These are phyloP conservation scores for Cephus cinctus DNA, from an alignment of 1,140 invertebrate genomes.

Conservation along the genomic window DNA sequence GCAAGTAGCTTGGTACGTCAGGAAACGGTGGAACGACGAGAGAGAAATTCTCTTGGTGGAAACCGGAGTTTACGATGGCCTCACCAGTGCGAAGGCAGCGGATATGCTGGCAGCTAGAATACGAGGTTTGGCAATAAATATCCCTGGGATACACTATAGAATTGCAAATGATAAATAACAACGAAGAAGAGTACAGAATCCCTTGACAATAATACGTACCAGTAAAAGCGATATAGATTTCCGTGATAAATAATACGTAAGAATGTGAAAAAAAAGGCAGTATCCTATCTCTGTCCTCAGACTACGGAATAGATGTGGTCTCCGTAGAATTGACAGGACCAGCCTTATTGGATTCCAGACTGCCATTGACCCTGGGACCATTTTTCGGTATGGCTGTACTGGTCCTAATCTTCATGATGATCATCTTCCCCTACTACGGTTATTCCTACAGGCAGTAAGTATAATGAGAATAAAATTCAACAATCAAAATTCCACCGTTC, in stretches of 20 bases:
- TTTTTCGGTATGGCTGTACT: slow-evolving; percentile 31
- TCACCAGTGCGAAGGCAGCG: slow-evolving; percentile 26
- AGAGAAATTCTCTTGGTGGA: slow-evolving; percentile 43
- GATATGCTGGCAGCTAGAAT: slow-evolving; percentile 1
- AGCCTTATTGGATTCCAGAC: slow-evolving; percentile 22
- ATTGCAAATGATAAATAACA: no score
- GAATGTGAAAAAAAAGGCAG: no score
- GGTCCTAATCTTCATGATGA: slow-evolving; percentile 26
- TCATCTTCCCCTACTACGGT: slow-evolving; percentile 30
- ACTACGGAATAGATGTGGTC: slow-evolving; percentile 24
- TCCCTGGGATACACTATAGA: no score
- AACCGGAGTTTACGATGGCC: slow-evolving; percentile 33
- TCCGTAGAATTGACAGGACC: slow-evolving; percentile 27
- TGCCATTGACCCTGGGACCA: slow-evolving; percentile 21
- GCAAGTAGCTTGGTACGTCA: slow-evolving; percentile 37
- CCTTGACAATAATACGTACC: no score
- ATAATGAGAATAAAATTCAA: slow-evolving; percentile 4
- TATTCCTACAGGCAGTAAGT: slow-evolving; percentile 44
- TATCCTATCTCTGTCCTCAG: slow-evolving; percentile 18
- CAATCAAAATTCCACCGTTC: background rate
- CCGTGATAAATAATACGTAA: no score
- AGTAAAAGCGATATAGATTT: no score
- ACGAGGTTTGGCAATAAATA: no score
- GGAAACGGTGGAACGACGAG: slow-evolving; percentile 28
- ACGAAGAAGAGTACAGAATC: no score